These are phyloP conservation scores for Balearica regulorum DNA, from an alignment of 2,797 vertebrate species.

Conservation along the genomic window DNA sequence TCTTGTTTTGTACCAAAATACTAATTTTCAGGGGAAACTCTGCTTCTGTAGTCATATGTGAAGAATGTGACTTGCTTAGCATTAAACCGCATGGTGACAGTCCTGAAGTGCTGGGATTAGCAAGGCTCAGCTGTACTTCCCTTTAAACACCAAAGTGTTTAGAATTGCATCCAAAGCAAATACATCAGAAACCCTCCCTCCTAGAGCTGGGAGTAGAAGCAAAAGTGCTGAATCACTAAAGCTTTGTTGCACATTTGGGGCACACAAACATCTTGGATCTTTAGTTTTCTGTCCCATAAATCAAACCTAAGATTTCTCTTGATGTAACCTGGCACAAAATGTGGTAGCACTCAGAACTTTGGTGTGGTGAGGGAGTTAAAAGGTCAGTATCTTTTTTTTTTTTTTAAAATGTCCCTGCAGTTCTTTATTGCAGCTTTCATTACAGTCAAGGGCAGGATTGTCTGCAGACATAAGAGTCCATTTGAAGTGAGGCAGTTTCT, in stretches of 20 bases:
- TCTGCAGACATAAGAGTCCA: neutral
- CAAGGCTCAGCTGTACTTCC: neutral
- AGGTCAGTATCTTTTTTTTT: neutral
- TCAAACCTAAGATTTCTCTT: too few species aligned
- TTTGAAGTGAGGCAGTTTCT: neutral
- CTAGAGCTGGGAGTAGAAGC: neutral
- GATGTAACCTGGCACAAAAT: neutral
- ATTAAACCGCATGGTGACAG: neutral
- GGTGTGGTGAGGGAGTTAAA: neutral
- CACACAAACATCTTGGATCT: neutral
- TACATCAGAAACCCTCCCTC: neutral
- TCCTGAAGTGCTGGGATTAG: neutral
- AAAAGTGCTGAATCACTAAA: neutral
- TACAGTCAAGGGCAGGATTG: fast-evolving
- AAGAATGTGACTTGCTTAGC: neutral
- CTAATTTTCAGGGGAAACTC: neutral
- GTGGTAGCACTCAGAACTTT: neutral
- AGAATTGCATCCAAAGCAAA: neutral
- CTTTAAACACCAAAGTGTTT: neutral
- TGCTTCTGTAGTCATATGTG: neutral
- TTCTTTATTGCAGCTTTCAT: neutral
- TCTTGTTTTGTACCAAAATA: neutral
- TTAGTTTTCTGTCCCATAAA: neutral
- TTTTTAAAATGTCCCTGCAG: neutral
- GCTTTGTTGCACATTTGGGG: too few species aligned